phyloP scores from a whole-genome alignment of 2,888 invertebrate species.

The Synanthedon tipuliformis region DNA sequence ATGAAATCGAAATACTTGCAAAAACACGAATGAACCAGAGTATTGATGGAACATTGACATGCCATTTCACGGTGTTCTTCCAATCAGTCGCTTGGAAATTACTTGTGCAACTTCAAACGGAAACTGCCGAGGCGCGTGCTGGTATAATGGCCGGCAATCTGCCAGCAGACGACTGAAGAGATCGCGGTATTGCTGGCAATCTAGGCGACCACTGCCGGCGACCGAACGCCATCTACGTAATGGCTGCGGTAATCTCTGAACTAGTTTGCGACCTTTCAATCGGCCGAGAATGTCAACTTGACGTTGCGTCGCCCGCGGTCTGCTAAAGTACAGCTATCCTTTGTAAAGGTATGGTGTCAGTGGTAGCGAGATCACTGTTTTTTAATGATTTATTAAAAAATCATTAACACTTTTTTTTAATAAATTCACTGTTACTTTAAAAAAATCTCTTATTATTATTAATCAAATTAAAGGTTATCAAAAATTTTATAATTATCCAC shows the following conservation, averaged over 20 bases:
- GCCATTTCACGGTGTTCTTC: constrained; percentile 24
- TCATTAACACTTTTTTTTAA: too few species aligned
- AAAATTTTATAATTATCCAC: too few species aligned
- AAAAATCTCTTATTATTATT: too few species aligned
- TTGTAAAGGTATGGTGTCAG: background rate
- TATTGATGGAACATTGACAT: constrained; percentile 4
- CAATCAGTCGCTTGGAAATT: constrained; percentile 20
- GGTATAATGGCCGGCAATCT: constrained; percentile 36
- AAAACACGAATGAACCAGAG: too few species aligned
- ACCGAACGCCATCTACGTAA: constrained; percentile 30
- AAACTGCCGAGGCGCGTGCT: constrained; percentile 36
- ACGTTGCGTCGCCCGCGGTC: constrained; percentile 21
- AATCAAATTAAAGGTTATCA: too few species aligned
- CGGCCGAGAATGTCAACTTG: constrained; percentile 30
- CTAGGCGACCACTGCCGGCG: constrained; percentile 35
- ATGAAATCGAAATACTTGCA: too few species aligned
- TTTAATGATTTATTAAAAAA: too few species aligned
- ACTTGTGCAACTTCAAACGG: constrained; percentile 12
- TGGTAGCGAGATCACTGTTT: background rate
- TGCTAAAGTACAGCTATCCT: constrained; percentile 37
- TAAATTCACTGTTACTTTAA: too few species aligned
- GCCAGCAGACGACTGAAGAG: constrained; percentile 27
- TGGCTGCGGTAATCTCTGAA: constrained; percentile 28
- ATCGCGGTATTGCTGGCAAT: constrained; percentile 23
- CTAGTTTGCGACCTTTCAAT: constrained; percentile 39